Evolutionary conservation across 2,797 vertebrate genomes (phyloP).

Genomic region (Novumbra hubbsi): DNA sequence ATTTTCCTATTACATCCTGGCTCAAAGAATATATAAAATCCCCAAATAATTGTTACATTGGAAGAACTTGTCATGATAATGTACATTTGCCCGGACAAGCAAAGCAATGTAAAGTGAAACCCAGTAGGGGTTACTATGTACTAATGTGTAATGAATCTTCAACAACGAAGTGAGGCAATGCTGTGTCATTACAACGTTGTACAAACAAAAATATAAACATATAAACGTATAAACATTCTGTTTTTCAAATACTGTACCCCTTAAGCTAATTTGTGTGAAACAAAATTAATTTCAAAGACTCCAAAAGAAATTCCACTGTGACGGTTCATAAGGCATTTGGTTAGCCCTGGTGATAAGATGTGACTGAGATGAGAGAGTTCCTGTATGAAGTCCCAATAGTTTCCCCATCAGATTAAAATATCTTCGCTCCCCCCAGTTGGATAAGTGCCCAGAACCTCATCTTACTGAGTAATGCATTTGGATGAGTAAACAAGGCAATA

Average conservation of each 20-base stretch:
- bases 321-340: constrained; percentile 21
- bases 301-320: constrained; percentile 11
- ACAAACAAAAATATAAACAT: no score
- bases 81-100: no score
- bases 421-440: constrained; percentile 27
- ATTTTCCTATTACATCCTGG: no score
- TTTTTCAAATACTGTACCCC: not conserved
- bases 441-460: constrained; percentile 35
- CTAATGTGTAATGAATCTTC: no score
- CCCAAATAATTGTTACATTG: no score
- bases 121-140: no score
- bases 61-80: no score
- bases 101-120: no score
- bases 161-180: no score
- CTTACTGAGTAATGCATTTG: constrained; percentile 24
- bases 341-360: constrained; percentile 15
- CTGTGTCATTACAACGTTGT: no score
- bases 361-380: constrained; percentile 28
- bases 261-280: not conserved
- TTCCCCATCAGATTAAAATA: constrained; percentile 39
- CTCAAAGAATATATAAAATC: no score
- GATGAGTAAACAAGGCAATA: constrained; percentile 31
- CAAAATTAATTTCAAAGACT: not conserved
- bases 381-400: constrained; percentile 38
- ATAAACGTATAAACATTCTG: no score